Evolutionary conservation across 2,888 invertebrate species (phyloP).

Genomic region (Pristionchus entomophagus): DNA sequence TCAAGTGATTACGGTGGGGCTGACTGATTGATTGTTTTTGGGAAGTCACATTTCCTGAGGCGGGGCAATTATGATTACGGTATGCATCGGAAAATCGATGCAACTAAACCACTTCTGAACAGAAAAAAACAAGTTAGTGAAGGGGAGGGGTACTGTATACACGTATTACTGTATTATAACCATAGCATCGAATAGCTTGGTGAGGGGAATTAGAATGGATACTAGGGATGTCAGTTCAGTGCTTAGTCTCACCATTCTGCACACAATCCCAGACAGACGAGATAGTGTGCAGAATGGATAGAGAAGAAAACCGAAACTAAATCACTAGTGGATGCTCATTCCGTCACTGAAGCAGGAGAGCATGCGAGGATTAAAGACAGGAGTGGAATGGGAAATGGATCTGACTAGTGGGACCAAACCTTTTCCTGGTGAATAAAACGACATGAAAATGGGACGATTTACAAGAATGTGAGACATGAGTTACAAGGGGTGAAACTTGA

Average conservation of each 20-base stretch:
- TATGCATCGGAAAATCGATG: not conserved
- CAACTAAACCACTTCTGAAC: not conserved
- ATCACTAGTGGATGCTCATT: too few relatives aligned
- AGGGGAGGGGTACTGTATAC: not conserved
- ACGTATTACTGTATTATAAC: constrained; percentile 33
- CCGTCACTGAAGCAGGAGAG: too few relatives aligned
- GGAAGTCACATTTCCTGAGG: not conserved
- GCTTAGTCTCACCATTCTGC: too few relatives aligned
- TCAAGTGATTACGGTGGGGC: not conserved
- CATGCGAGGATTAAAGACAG: not conserved
- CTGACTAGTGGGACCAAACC: not conserved
- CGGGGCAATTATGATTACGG: constrained; percentile 15
- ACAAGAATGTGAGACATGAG: not conserved
- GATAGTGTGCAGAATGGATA: too few relatives aligned
- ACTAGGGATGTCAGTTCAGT: not conserved
- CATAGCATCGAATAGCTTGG: constrained; percentile 8
- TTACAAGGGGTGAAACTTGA: too few relatives aligned
- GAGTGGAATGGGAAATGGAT: not conserved
- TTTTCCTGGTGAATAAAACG: not conserved
- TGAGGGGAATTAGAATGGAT: not conserved
- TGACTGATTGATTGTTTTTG: not conserved
- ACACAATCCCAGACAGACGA: too few relatives aligned
- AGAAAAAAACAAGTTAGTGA: constrained; percentile 16
- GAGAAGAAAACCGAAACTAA: too few relatives aligned
- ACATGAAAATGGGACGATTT: not conserved